Conservation (phyloP, 2,113 vertebrate species). For the Anguilla rostrata region DNA sequence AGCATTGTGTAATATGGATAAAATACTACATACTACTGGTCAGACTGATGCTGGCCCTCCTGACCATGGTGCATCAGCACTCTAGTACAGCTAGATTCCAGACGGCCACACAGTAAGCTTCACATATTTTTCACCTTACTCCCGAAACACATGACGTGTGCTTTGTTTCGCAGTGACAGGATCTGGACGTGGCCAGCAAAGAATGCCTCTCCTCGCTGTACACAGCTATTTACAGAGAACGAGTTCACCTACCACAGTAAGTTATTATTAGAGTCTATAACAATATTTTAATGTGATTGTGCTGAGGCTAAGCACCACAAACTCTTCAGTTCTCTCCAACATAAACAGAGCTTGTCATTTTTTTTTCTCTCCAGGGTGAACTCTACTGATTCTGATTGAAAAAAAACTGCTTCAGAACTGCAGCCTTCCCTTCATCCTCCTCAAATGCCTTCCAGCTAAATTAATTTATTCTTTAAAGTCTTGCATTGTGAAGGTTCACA, state of each 20-base stretch:
- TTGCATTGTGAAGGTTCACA: conserved; percentile 37
- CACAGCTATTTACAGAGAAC: conserved; percentile 9
- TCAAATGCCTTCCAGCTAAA: conserved; percentile 21
- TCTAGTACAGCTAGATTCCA: not conserved
- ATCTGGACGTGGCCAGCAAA: not conserved
- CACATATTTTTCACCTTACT: not conserved
- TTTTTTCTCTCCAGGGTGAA: not conserved
- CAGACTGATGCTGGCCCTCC: not conserved
- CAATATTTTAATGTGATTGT: conserved; percentile 62
- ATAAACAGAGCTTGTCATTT: conserved; percentile 23
- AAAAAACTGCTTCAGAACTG: not conserved
- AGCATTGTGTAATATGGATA: not conserved
- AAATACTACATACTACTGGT: not conserved
- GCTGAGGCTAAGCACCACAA: conserved; percentile 51
- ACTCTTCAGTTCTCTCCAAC: conserved; percentile 32
- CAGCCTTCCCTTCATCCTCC: conserved; percentile 16
- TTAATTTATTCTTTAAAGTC: conserved; percentile 38
- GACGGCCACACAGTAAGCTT: conserved; percentile 20
- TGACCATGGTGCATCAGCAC: not conserved
- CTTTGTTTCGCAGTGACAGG: conserved; percentile 6
- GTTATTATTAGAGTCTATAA: conserved; percentile 64
- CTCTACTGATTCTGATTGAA: not conserved
- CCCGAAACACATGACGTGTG: conserved; percentile 10
- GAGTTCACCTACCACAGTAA: conserved; percentile 58
- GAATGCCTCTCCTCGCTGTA: not conserved